These are phyloP conservation scores for Patella pellucida DNA, from an alignment of 2,888 invertebrate species.

Conservation along the genomic window DNA sequence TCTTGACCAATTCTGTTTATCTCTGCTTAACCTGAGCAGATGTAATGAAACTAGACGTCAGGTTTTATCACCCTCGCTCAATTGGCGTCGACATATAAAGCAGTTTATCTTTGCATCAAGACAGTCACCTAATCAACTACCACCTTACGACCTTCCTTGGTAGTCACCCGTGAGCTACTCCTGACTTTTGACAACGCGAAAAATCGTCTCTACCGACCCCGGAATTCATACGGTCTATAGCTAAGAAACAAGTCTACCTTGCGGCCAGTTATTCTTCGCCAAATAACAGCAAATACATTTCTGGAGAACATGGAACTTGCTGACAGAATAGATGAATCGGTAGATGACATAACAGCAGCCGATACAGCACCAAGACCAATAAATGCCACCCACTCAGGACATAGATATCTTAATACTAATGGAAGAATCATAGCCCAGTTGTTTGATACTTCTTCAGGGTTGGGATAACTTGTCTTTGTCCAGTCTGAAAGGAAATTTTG, in stretches of 20 bases:
- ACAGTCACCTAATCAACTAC: too few relatives aligned
- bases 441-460: constrained; percentile 49
- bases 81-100: too few relatives aligned
- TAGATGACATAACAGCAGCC: constrained; percentile 99
- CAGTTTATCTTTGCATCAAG: too few relatives aligned
- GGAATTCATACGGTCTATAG: too few relatives aligned
- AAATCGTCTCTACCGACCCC: too few relatives aligned
- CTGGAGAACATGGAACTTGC: constrained; percentile 99
- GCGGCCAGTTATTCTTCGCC: constrained; percentile 88
- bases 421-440: constrained; percentile 95
- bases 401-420: constrained; percentile 95
- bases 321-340: constrained; percentile 97
- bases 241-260: constrained; percentile 73
- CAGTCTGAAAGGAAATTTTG: constrained; percentile 79
- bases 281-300: constrained; percentile 97
- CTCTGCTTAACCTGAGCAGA: too few relatives aligned
- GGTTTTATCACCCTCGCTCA: too few relatives aligned
- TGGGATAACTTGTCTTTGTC: constrained; percentile 89
- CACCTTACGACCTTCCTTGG: too few relatives aligned
- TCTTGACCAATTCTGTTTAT: too few relatives aligned
- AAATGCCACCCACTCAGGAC: constrained; percentile 95
- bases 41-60: too few relatives aligned
- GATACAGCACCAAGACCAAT: constrained; percentile 98
- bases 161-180: too few relatives aligned
- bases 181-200: too few relatives aligned